Percentiles rank a stretch among this genome's conserved stretches.
These are phyloP conservation scores for Drosophila diplacantha DNA, from an alignment of 2,888 invertebrate genomes.

Conservation along the genomic window DNA sequence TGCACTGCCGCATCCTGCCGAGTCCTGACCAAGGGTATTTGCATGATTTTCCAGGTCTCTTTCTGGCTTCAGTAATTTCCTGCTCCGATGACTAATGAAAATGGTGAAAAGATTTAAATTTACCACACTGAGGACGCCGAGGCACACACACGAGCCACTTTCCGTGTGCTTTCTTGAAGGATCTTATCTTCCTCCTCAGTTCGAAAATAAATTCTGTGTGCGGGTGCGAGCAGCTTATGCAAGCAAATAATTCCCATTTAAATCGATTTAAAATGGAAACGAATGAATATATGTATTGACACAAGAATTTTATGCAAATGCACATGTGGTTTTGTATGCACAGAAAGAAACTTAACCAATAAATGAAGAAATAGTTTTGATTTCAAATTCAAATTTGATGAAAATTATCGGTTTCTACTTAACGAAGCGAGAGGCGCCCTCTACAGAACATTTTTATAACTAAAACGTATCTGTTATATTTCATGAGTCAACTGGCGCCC, in stretches of 20 bases:
- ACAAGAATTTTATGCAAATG: conserved; percentile 24
- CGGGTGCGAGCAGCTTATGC: conserved; percentile 28
- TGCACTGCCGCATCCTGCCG: conserved; percentile 21
- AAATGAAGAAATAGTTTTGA: background rate
- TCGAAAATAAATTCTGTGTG: conserved; percentile 1
- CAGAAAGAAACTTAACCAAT: background rate
- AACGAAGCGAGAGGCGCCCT: background rate
- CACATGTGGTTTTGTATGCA: background rate
- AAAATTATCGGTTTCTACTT: no score
- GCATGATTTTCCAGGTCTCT: conserved; percentile 40
- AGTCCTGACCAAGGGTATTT: conserved; percentile 25
- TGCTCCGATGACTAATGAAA: conserved; percentile 58
- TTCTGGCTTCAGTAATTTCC: conserved; percentile 51
- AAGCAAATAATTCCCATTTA: conserved; percentile 49
- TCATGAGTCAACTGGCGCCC: background rate
- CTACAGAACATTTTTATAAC: background rate
- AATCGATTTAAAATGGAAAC: conserved; percentile 56
- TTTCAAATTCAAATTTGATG: background rate
- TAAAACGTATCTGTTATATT: background rate
- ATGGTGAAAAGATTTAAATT: conserved; percentile 53
- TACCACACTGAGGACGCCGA: conserved; percentile 23
- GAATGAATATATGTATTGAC: conserved; percentile 22
- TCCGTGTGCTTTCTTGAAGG: conserved; percentile 24
- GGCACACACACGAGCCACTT: conserved; percentile 17
- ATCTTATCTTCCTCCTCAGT: conserved; percentile 8